Conservation (phyloP, 2,888 invertebrate genomes). For the Xestobium rufovillosum region DNA sequence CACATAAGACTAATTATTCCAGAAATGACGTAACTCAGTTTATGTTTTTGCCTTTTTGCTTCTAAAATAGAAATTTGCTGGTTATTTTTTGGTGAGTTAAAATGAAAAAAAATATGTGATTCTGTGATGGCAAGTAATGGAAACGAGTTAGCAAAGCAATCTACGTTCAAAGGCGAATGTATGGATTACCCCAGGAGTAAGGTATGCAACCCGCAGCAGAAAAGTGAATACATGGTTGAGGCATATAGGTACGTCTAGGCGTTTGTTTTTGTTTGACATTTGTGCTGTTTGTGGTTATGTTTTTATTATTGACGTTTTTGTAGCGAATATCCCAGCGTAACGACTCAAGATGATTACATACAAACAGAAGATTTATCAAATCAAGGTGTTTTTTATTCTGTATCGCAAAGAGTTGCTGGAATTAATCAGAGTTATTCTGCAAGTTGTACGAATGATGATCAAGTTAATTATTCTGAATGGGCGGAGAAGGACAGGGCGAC, state of each 20-base stretch:
- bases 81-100: too few species aligned
- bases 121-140: too few species aligned
- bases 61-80: too few species aligned
- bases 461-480: conserved; percentile 16
- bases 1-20: too few species aligned
- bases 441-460: conserved; percentile 29
- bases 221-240: conserved; percentile 34
- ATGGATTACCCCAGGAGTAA: too few species aligned
- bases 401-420: conserved; percentile 53
- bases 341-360: conserved; percentile 33
- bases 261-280: not conserved
- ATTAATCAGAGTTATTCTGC: conserved; percentile 36
- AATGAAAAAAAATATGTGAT: too few species aligned
- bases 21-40: too few species aligned
- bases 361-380: conserved; percentile 34
- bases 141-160: too few species aligned
- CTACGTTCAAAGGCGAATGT: too few species aligned
- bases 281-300: too few species aligned
- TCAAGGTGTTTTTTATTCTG: conserved; percentile 47
- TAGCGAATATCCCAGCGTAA: conserved; percentile 15
- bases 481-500: conserved; percentile 31
- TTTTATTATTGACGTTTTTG: conserved; percentile 9
- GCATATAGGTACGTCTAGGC: conserved; percentile 32
- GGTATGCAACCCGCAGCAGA: too few species aligned
- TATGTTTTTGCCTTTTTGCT: too few species aligned